These are phyloP conservation scores for Parochlus steinenii DNA, from an alignment of 2,888 invertebrate species.

Conservation along the genomic window DNA sequence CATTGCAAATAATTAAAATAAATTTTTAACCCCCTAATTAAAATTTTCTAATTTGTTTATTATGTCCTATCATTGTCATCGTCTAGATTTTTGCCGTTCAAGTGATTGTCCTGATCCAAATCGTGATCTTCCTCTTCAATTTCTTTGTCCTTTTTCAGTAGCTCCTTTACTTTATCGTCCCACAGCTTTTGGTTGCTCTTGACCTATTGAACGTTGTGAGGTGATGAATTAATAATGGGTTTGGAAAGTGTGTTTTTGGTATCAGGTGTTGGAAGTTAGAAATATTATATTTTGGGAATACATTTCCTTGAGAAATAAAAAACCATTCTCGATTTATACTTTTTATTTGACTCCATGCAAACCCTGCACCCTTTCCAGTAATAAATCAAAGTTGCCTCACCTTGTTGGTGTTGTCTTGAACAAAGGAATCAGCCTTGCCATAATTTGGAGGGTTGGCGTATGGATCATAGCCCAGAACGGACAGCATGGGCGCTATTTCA, in stretches of 20 bases:
- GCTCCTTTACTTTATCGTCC: slow-evolving; percentile 30
- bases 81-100: no score
- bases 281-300: not conserved
- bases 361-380: not conserved
- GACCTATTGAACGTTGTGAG: slow-evolving; percentile 19
- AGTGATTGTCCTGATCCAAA: slow-evolving; percentile 14
- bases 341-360: slow-evolving; percentile 1
- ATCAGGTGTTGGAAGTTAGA: not conserved
- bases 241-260: not conserved
- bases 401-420: slow-evolving; percentile 46
- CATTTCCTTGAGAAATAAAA: not conserved
- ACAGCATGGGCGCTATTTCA: slow-evolving; percentile 87
- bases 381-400: slow-evolving; percentile 18
- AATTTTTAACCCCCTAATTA: no score
- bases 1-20: no score
- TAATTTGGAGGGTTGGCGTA: slow-evolving; percentile 92
- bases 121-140: slow-evolving; percentile 21
- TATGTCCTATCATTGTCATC: no score
- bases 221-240: not conserved
- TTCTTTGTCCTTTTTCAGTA: slow-evolving; percentile 22
- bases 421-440: slow-evolving; percentile 63
- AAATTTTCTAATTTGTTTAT: no score
- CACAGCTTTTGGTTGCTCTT: slow-evolving; percentile 29
- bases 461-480: slow-evolving; percentile 73
- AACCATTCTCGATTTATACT: no score